These are phyloP conservation scores for Hyperopisus bebe DNA, from an alignment of 2,113 vertebrate genomes.

Conservation along the genomic window DNA sequence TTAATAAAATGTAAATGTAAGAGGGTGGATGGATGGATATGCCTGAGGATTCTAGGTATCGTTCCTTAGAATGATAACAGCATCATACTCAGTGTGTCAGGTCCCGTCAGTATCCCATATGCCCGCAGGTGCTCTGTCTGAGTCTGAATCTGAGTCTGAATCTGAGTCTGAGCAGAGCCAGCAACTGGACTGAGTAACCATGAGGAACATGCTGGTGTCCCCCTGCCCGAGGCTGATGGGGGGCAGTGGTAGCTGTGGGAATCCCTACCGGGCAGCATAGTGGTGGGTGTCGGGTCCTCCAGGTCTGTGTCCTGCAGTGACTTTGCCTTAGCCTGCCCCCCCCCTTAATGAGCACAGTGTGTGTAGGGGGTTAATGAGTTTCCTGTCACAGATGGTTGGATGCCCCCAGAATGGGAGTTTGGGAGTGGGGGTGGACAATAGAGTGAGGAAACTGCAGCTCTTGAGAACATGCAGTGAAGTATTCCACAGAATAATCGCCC, in stretches of 20 bases:
- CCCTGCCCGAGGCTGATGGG: background rate
- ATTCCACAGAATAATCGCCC: background rate
- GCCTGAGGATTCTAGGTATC: background rate
- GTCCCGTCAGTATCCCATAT: background rate
- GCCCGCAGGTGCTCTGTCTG: background rate
- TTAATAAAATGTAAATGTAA: background rate
- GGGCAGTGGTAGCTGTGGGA: background rate
- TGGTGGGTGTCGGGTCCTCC: background rate
- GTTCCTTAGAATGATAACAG: background rate
- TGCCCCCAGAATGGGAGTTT: slow-evolving; percentile 20
- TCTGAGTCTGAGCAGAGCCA: background rate
- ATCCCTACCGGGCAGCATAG: background rate
- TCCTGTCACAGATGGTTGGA: slow-evolving; percentile 50
- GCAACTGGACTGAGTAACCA: background rate
- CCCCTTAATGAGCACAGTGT: slow-evolving; percentile 51
- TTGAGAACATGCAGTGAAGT: background rate
- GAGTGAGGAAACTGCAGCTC: background rate
- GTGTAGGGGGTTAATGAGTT: slow-evolving; percentile 60
- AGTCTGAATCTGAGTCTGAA: background rate
- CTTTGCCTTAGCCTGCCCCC: background rate
- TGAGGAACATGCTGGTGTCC: background rate
- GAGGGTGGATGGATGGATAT: background rate
- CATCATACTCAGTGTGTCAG: background rate
- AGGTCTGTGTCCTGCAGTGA: background rate
- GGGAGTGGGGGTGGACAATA: background rate